Percentiles rank a stretch among this genome's conserved stretches.
Evolutionary conservation across 1,140 invertebrate genomes (phyloP).

Genomic region (Danaus plexippus): DNA sequence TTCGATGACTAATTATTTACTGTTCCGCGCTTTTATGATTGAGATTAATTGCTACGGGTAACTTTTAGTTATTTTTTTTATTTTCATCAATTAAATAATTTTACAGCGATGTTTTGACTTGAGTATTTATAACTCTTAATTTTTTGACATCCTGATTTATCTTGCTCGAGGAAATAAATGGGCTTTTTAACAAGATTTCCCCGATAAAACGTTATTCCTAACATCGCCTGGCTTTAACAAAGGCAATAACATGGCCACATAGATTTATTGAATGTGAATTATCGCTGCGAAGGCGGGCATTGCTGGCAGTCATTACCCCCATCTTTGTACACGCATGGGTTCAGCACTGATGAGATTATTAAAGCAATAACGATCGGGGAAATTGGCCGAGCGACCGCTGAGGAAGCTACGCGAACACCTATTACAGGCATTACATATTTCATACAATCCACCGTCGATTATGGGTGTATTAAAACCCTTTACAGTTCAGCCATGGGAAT

Average conservation of each 20-base stretch:
- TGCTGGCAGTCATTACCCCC: conserved; percentile 38
- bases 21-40: conserved; percentile 37
- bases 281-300: conserved; percentile 27
- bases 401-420: conserved; percentile 59
- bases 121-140: too few species aligned
- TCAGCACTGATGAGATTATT: conserved; percentile 52
- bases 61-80: conserved; percentile 21
- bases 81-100: too few species aligned
- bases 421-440: conserved; percentile 65
- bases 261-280: conserved; percentile 51
- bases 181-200: too few species aligned
- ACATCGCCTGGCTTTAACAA: too few species aligned
- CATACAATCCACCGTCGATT: conserved; percentile 56
- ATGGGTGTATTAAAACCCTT: conserved; percentile 60
- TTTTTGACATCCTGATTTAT: neutral
- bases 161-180: too few species aligned
- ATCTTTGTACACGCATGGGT: conserved; percentile 34
- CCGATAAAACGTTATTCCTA: too few species aligned
- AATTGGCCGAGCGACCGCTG: conserved; percentile 60
- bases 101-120: too few species aligned
- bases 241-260: conserved; percentile 12
- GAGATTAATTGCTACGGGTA: conserved; percentile 38
- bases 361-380: conserved; percentile 58
- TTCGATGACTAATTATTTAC: conserved; percentile 54
- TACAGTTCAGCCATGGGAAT: conserved; percentile 53